Evolutionary conservation across 2,888 invertebrate genomes (phyloP).

Genomic region (Dryocosmus kuriphilus): DNA sequence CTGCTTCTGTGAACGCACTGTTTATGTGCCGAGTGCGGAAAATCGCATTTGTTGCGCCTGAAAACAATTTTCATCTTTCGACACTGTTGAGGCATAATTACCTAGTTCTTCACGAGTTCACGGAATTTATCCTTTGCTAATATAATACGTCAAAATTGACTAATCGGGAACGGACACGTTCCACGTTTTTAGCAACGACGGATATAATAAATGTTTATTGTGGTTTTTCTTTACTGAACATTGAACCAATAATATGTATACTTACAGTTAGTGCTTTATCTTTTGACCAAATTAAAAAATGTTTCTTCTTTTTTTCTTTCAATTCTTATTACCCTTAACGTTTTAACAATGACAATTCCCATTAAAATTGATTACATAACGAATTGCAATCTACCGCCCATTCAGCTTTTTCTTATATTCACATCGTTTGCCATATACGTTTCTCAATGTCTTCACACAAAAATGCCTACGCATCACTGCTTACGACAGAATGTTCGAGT

Average conservation of each 20-base stretch:
- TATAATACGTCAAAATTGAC: neutral
- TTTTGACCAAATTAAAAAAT: neutral
- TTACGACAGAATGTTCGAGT: slow-evolving; percentile 30
- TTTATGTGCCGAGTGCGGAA: slow-evolving; percentile 27
- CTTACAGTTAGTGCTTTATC: neutral
- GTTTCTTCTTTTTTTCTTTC: neutral
- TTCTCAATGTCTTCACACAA: slow-evolving; percentile 31
- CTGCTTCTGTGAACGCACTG: neutral
- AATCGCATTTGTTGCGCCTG: slow-evolving; percentile 13
- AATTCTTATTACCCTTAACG: neutral
- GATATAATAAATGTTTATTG: slow-evolving; percentile 8
- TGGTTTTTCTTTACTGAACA: neutral
- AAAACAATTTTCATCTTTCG: slow-evolving; percentile 10
- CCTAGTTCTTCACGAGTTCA: neutral
- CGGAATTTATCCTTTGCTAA: neutral
- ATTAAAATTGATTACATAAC: slow-evolving; percentile 21
- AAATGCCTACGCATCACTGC: slow-evolving; percentile 37
- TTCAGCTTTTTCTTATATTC: slow-evolving; percentile 18
- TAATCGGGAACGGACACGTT: neutral
- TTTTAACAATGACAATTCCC: neutral
- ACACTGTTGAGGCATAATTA: neutral
- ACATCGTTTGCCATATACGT: slow-evolving; percentile 8
- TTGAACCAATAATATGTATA: neutral
- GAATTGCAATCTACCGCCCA: slow-evolving; percentile 26
- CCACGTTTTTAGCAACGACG: neutral